phyloP scores from a whole-genome alignment of 2,797 vertebrate species.

The Eupleurogrammus muticus region DNA sequence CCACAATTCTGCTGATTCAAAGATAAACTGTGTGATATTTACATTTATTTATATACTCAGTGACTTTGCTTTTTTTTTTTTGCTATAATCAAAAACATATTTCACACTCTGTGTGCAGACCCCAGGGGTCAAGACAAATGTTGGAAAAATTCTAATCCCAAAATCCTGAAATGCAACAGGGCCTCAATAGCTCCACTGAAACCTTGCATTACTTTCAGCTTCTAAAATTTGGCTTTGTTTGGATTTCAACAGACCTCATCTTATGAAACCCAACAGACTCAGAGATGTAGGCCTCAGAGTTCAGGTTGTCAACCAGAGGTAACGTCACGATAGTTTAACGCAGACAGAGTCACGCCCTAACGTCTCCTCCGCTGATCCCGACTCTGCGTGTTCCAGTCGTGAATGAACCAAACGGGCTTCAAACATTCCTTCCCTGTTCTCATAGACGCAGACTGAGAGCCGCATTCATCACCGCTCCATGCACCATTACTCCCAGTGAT shows the following conservation, averaged over 20 bases:
- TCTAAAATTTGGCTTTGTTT: constrained; percentile 42
- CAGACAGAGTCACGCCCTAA: constrained; percentile 65
- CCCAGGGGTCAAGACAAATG: constrained; percentile 24
- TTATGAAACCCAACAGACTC: constrained; percentile 28
- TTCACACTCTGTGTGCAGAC: background rate
- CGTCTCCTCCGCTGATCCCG: constrained; percentile 66
- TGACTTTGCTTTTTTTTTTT: constrained; percentile 9
- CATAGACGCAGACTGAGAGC: constrained; percentile 70
- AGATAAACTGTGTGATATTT: constrained; percentile 32
- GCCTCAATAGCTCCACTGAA: constrained; percentile 7
- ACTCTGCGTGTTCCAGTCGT: constrained; percentile 56
- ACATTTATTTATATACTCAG: constrained; percentile 7
- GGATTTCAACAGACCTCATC: constrained; percentile 29
- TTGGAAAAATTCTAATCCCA: background rate
- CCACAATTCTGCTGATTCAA: constrained; percentile 43
- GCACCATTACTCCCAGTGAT: constrained; percentile 82
- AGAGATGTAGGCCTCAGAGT: constrained; percentile 23
- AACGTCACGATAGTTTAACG: constrained; percentile 62
- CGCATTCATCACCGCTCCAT: constrained; percentile 79
- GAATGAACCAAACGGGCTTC: constrained; percentile 72
- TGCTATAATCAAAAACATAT: constrained; percentile 39
- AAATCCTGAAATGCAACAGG: background rate
- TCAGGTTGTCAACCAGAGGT: constrained; percentile 61
- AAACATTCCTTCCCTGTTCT: constrained; percentile 72
- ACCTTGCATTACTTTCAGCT: constrained; percentile 8